A percentile compares a stretch with the other conserved stretches of the same genome.
Evolutionary conservation across 2,888 invertebrate species (phyloP).

Genomic region (Gasteruption jaculator): DNA sequence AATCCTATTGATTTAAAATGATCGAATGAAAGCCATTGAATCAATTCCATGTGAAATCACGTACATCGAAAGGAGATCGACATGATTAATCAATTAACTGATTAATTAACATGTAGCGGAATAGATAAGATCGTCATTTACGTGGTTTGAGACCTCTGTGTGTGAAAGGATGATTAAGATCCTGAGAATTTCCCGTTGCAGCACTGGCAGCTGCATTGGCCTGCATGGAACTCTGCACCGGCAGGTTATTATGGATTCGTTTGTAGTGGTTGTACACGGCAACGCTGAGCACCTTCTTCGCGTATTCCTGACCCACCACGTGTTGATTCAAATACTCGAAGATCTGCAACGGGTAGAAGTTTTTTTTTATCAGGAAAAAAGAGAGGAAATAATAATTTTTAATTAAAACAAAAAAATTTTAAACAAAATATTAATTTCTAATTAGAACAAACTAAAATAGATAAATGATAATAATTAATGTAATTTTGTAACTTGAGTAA

Average conservation of each 20-base stretch:
- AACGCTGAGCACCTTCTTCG: slow-evolving; percentile 95
- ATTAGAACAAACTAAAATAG: slow-evolving; percentile 1
- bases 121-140: slow-evolving; percentile 41
- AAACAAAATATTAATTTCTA: not conserved
- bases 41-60: too few species aligned
- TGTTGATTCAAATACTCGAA: slow-evolving; percentile 94
- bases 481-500: not conserved
- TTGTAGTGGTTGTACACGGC: slow-evolving; percentile 99
- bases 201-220: slow-evolving; percentile 28
- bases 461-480: not conserved
- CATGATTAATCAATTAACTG: too few species aligned
- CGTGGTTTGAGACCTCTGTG: slow-evolving; percentile 64
- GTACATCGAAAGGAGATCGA: too few species aligned
- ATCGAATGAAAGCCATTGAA: too few species aligned
- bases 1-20: too few species aligned
- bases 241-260: slow-evolving; percentile 90
- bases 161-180: slow-evolving; percentile 65
- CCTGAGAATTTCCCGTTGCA: slow-evolving; percentile 56
- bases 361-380: not conserved
- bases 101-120: too few species aligned
- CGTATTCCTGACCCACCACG: slow-evolving; percentile 95
- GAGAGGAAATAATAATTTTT: slow-evolving; percentile 1
- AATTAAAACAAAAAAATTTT: not conserved
- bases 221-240: slow-evolving; percentile 47
- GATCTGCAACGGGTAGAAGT: slow-evolving; percentile 57